phyloP scores from a whole-genome alignment of 2,888 invertebrate genomes.

The Slavum lentiscoides region DNA sequence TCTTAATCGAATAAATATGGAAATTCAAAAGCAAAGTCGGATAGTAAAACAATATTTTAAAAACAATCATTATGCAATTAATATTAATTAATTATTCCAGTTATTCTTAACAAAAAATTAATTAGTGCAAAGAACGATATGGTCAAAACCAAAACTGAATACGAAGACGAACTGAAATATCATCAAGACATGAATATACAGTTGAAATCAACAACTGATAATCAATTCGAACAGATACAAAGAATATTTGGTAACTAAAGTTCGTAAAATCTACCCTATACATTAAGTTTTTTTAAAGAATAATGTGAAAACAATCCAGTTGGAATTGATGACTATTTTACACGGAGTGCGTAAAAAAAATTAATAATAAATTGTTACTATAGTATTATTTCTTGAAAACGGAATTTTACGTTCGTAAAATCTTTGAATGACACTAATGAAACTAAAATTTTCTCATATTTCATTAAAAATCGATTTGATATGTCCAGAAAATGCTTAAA shows the following conservation, averaged over 20 bases:
- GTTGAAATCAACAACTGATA: neutral
- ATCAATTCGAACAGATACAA: neutral
- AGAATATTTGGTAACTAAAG: neutral
- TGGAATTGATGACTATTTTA: too few relatives aligned
- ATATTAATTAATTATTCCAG: neutral
- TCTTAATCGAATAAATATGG: constrained; percentile 6
- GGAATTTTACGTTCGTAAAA: neutral
- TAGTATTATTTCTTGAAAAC: too few relatives aligned
- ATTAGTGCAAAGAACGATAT: neutral
- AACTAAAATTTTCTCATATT: too few relatives aligned
- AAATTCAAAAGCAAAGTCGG: constrained; percentile 17
- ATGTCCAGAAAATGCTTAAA: too few relatives aligned
- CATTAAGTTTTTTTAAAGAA: too few relatives aligned
- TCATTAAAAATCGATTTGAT: too few relatives aligned
- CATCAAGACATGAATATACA: neutral
- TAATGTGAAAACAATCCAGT: too few relatives aligned
- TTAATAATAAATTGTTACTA: too few relatives aligned
- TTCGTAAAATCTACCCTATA: neutral
- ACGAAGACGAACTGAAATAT: constrained; percentile 5
- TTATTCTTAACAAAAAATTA: neutral
- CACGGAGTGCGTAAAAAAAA: too few relatives aligned
- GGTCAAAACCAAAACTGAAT: neutral
- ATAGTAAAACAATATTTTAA: neutral
- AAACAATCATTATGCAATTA: neutral
- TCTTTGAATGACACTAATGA: too few relatives aligned